Base-by-base conservation (phyloP, 1,140 invertebrate species). In the Rhizoglyphus robini region DNA sequence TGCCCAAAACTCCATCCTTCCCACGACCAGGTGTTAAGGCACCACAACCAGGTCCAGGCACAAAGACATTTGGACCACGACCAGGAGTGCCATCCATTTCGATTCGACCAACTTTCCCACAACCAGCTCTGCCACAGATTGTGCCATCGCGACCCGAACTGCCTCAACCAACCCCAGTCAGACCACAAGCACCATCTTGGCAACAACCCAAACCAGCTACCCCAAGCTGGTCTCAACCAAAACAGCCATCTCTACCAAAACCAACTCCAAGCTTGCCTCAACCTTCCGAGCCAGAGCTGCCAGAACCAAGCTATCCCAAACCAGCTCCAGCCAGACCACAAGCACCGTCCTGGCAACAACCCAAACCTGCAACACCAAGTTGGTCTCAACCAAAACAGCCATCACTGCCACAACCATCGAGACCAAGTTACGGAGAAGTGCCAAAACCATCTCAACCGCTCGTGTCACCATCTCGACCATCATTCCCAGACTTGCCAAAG, bases 161-260 rank as follows among this genome's bases (percentile, higher is more conserved):
- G 15, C 3, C 58, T 49, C 8, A 20, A 32, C 27, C 54, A 60
- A 13, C 0, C 41, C 20, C n/a, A 25, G 61, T 2, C 23, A 31
- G 29, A 0, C 64, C 46, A 65, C 32, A 36, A 59, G 58, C 46
- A 18, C 63, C 61, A 2, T 51, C 63, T 5, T 3, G n/a, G 18
- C 31, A 1, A 41, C 47, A 1, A 46, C 63, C n/a, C 4, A 18
- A 23, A 18, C 30, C 34, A 27, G 29, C 30, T 49, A 31, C 18
- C 34, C 61, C 38, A 18, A 49, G 13, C 34, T 34, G n/a, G 46
- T 20, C 18, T 65, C 34, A 20, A 36, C 30, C 15, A 31, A 31
- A 15, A 30, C 46, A 31, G 8, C 60, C 30, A 61, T 60, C 62
- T 47, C 65, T 36, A 57, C 68, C 59, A 20, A 41, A 29, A 36